phyloP scores from a whole-genome alignment of 2,113 vertebrate species.

The Gopherus evgoodei region DNA sequence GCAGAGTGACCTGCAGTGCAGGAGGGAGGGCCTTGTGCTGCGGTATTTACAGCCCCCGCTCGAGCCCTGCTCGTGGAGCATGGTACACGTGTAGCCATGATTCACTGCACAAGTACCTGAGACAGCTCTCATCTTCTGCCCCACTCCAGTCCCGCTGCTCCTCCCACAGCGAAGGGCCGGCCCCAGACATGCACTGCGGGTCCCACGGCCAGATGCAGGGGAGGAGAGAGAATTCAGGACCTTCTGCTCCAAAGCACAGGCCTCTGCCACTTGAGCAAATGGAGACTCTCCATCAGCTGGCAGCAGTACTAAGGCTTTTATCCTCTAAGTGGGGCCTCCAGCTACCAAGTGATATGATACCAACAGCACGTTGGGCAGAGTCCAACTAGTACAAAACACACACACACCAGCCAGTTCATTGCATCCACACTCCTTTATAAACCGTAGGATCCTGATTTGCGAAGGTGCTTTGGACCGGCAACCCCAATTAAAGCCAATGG shows the following conservation, averaged over 20 bases:
- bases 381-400: not conserved
- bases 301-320: not conserved
- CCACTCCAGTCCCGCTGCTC: not conserved
- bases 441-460: no score
- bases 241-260: not conserved
- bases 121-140: no score
- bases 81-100: not conserved
- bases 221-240: not conserved
- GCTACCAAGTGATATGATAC: not conserved
- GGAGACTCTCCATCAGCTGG: not conserved
- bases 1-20: not conserved
- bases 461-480: no score
- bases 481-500: no score
- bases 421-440: no score
- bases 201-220: no score
- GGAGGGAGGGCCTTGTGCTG: not conserved
- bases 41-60: not conserved
- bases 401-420: no score
- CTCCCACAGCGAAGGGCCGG: no score
- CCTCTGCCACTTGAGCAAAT: not conserved
- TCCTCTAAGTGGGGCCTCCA: not conserved
- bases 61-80: not conserved
- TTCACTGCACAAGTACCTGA: not conserved
- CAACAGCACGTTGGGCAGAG: not conserved
- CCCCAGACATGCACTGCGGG: no score